Evolutionary conservation across 2,113 vertebrate species (phyloP).

Genomic region (Rattus rattus): DNA sequence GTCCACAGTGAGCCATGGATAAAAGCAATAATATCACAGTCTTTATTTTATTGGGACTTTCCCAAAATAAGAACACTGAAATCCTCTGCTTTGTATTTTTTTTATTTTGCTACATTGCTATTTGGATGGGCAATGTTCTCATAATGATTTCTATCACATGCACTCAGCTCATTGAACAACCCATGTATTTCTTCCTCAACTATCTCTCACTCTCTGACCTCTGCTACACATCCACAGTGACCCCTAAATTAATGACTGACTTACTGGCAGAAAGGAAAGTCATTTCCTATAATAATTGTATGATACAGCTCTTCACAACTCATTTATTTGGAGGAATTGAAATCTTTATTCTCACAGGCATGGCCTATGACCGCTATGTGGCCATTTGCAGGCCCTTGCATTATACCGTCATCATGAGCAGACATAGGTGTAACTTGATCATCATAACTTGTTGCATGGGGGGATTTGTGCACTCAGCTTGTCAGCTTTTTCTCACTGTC

Average conservation of each 20-base stretch:
- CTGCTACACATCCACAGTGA: constrained; percentile 50
- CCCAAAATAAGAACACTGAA: constrained; percentile 38
- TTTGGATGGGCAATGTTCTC: constrained; percentile 57
- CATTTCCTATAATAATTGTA: constrained; percentile 50
- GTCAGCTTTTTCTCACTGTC: constrained; percentile 42
- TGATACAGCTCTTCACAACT: constrained; percentile 39
- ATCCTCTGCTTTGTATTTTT: constrained; percentile 38
- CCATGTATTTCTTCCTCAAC: constrained; percentile 71
- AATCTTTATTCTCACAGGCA: constrained; percentile 53
- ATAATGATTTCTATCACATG: constrained; percentile 47
- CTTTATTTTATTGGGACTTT: constrained; percentile 64
- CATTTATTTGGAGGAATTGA: constrained; percentile 43
- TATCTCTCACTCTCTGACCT: constrained; percentile 51
- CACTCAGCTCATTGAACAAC: constrained; percentile 28
- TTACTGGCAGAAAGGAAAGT: constrained; percentile 32
- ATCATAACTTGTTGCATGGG: neutral
- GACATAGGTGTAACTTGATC: neutral
- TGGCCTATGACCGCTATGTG: constrained; percentile 71
- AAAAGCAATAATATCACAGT: constrained; percentile 52
- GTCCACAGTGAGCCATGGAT: neutral
- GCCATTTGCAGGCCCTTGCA: constrained; percentile 65
- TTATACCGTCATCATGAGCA: constrained; percentile 45
- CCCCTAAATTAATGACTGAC: constrained; percentile 32
- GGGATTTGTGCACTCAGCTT: constrained; percentile 13
- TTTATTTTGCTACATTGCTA: constrained; percentile 52